phyloP scores from a whole-genome alignment of 2,888 invertebrate genomes.

The Cataglyphis albicans region DNA sequence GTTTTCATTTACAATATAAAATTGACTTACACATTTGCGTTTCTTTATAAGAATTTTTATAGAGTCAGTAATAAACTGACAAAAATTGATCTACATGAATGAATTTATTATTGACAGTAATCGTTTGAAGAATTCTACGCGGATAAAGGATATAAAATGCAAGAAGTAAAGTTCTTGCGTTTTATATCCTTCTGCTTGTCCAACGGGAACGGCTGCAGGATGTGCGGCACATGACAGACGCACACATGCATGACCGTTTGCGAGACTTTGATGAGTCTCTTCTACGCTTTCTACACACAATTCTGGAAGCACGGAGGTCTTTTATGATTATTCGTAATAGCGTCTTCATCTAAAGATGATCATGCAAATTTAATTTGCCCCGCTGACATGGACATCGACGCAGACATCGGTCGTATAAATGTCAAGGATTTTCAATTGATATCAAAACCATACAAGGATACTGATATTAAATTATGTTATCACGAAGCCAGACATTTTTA shows the following conservation, averaged over 20 bases:
- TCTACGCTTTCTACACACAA: constrained; percentile 77
- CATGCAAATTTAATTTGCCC: background rate
- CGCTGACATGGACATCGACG: background rate
- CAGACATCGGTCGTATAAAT: background rate
- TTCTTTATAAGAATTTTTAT: background rate
- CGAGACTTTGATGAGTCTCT: constrained; percentile 54
- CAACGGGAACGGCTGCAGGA: background rate
- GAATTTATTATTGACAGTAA: background rate
- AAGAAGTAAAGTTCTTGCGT: background rate
- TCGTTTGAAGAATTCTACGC: background rate
- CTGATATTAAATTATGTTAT: background rate
- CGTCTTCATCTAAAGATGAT: constrained; percentile 37
- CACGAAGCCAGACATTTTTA: background rate
- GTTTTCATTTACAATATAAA: constrained; percentile 1
- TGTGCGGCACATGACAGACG: constrained; percentile 27
- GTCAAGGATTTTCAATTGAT: background rate
- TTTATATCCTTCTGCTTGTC: background rate
- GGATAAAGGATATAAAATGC: background rate
- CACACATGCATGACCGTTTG: constrained; percentile 24
- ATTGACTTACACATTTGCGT: background rate
- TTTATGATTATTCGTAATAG: constrained; percentile 59
- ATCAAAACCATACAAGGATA: background rate
- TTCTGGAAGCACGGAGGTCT: constrained; percentile 68
- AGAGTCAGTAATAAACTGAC: background rate
- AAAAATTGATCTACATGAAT: background rate